Base-by-base conservation (phyloP, 2,113 vertebrate species). In the Phocoena phocoena region DNA sequence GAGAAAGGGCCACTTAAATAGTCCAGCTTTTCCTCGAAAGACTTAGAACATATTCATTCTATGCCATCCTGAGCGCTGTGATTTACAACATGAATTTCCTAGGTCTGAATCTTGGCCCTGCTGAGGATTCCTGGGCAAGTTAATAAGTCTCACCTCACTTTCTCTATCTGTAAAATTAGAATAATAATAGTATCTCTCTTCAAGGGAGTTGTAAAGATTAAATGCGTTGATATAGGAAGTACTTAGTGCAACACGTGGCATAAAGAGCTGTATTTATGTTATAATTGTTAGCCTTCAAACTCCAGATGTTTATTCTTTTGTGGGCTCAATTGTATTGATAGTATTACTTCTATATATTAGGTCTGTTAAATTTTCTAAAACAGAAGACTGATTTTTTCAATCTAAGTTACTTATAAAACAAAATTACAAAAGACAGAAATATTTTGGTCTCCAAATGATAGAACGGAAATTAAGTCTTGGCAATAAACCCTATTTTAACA, bases 391-490 rank as follows among this genome's bases (percentile, higher is more conserved):
- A n/a, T 23, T 77, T n/a, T 76, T 31, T 4, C 60, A 84, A 68
- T 20, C 41, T 63, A 71, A 95, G 33, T 31, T 80, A 71, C n/a
- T 73, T 81, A 81, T 63, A 88, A 73, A 85, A 71, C 20, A 33
- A 77, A 90, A 74, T 60, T 60, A 73, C 31, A 86, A 93, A 94
- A 90, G 47, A 84, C 28, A 84, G 50, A 93, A 90, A 55, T 44
- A 4, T 90, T 79, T 86, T 81, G 28, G 36, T 68, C 14, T 93
- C 31, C 88, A 94, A 92, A 60, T 77, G 36, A 83, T 3, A 58
- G 55, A 89, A 93, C 1, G 25, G 38, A 95, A 96, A 90, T 87
- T 65, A 94, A 89, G 87, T 60, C 67, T 92, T 36, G 36, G 47
- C 26, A 89, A 73, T 71, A 96, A 90, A 70, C n/a, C 0, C 4